A percentile compares a stretch with the other conserved stretches of the same genome.
phyloP scores from a whole-genome alignment of 2,113 vertebrate species.

The Myrmecophaga tridactyla region DNA sequence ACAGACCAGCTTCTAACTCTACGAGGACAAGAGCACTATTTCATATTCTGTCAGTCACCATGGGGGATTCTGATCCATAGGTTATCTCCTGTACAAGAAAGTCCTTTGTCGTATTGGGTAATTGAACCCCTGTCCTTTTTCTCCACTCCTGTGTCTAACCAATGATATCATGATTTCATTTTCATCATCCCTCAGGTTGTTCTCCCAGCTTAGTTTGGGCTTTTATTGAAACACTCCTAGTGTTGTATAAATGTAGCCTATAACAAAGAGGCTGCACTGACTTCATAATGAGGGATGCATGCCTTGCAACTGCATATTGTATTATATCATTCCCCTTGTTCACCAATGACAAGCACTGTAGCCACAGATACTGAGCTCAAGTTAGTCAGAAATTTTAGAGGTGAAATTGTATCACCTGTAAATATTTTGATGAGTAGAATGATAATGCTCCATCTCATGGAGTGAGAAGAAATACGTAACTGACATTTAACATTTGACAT shows the following conservation, averaged over 20 bases:
- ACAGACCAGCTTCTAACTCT: not conserved
- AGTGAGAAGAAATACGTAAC: not conserved
- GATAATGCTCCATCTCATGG: slow-evolving; percentile 45
- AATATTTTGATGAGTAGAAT: slow-evolving; percentile 74
- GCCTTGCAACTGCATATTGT: not conserved
- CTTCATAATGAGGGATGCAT: not conserved
- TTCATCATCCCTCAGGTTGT: not conserved
- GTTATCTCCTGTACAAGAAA: slow-evolving; percentile 11
- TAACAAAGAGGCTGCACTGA: not conserved
- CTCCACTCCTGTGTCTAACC: not conserved
- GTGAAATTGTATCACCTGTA: slow-evolving; percentile 27
- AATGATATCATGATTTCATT: slow-evolving; percentile 3
- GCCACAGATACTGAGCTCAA: slow-evolving; percentile 64
- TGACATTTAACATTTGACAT: not conserved
- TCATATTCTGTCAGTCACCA: not conserved
- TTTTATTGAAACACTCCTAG: not conserved
- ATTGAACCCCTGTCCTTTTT: not conserved
- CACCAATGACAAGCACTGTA: slow-evolving; percentile 46
- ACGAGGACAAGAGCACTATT: not conserved
- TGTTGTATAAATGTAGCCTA: not conserved
- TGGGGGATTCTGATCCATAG: not conserved
- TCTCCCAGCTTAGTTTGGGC: not conserved
- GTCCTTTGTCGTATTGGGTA: not conserved
- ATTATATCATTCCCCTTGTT: not conserved
- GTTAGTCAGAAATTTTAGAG: slow-evolving; percentile 44